Evolutionary conservation across 2,797 vertebrate species (phyloP).

Genomic region (Syngnathus acus): DNA sequence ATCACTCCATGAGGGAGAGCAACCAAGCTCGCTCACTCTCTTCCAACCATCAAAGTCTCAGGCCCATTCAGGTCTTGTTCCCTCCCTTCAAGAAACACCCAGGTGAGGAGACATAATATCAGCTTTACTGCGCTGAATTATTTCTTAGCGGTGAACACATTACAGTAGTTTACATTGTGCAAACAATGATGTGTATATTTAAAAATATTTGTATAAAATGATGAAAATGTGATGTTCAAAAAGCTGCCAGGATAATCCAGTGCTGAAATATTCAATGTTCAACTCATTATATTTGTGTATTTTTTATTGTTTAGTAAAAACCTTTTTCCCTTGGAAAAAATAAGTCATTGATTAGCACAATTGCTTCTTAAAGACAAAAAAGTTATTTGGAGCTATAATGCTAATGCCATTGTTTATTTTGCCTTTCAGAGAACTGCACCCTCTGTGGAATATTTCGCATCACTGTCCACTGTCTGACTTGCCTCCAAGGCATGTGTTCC

Average conservation of each 20-base stretch:
- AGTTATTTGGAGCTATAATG: no score
- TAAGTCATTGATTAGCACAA: no score
- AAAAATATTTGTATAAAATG: no score
- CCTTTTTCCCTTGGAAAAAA: no score
- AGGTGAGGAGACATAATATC: conserved; percentile 40
- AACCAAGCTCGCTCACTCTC: conserved; percentile 26
- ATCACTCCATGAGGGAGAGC: conserved; percentile 27
- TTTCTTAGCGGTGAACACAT: background rate
- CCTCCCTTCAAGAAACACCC: conserved; percentile 47
- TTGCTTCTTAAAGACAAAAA: no score
- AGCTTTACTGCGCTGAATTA: background rate
- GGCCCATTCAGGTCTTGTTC: conserved; percentile 32
- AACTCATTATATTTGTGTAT: no score
- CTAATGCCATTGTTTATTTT: background rate
- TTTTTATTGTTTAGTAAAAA: no score
- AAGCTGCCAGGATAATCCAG: no score
- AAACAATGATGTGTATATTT: no score
- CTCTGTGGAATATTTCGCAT: conserved; percentile 76
- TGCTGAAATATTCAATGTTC: no score
- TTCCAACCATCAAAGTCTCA: conserved; percentile 27
- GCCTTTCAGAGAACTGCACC: conserved; percentile 64
- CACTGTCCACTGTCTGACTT: conserved; percentile 71
- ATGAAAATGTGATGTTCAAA: no score
- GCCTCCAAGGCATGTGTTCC: conserved; percentile 73
- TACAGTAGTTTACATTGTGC: no score